Evolutionary conservation across 2,113 vertebrate genomes (phyloP).

Genomic region (Grus americana): DNA sequence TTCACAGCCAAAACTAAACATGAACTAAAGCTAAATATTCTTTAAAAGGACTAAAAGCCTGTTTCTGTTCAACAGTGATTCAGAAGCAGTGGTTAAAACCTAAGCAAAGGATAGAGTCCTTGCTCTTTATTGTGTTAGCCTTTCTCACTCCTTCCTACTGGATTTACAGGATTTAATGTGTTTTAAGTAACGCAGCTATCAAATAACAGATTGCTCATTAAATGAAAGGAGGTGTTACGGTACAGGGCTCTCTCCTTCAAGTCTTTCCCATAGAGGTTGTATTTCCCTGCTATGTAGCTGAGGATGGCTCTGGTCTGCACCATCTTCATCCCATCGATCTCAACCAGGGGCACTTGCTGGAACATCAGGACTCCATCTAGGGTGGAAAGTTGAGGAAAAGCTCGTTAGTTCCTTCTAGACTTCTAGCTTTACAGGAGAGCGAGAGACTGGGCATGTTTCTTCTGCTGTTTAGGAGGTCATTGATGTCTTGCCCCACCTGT

Average conservation of each 20-base stretch:
- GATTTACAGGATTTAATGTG: neutral
- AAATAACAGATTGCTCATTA: neutral
- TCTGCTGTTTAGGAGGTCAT: neutral
- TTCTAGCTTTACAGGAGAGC: neutral
- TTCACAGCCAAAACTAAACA: neutral
- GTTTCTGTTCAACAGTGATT: neutral
- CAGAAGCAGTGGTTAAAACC: neutral
- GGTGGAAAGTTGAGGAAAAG: neutral
- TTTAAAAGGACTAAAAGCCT: neutral
- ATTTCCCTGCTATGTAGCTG: conserved; percentile 88
- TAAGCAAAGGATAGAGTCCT: neutral
- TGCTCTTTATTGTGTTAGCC: neutral
- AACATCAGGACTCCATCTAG: conserved; percentile 81
- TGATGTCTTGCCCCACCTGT: neutral
- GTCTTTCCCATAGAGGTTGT: conserved; percentile 86
- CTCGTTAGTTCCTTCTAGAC: neutral
- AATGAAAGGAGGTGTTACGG: neutral
- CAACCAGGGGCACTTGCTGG: conserved; percentile 89
- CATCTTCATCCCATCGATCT: conserved; percentile 91
- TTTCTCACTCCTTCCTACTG: neutral
- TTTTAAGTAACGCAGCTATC: neutral
- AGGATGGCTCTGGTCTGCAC: conserved; percentile 88
- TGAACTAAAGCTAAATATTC: neutral
- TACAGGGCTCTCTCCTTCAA: conserved; percentile 86
- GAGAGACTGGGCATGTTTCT: neutral